A percentile compares a stretch with the other conserved stretches of the same genome.
phyloP scores from a whole-genome alignment of 2,888 invertebrate species.

The Argyresthia goedartella region DNA sequence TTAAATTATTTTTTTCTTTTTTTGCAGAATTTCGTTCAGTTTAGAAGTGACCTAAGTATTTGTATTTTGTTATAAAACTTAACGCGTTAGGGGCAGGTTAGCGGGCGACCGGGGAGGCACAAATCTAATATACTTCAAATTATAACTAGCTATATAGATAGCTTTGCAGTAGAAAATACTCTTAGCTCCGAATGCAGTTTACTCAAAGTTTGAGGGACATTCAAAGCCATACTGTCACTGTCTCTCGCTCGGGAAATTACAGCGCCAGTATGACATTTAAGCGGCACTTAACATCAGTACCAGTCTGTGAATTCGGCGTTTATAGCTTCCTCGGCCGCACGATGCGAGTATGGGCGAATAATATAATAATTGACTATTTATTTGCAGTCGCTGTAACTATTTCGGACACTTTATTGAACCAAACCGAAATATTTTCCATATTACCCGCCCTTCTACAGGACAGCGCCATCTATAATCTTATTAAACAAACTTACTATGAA shows the following conservation, averaged over 20 bases:
- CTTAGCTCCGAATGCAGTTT: background rate
- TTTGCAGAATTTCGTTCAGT: conserved; percentile 47
- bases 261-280: too few relatives aligned
- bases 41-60: conserved; percentile 32
- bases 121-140: conserved; percentile 2
- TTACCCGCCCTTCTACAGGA: background rate
- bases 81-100: conserved; percentile 35
- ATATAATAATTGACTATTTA: conserved; percentile 60
- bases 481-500: background rate
- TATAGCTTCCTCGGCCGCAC: background rate
- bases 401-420: background rate
- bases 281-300: too few relatives aligned
- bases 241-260: too few relatives aligned
- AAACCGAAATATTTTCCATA: background rate
- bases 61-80: conserved; percentile 24
- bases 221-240: too few relatives aligned
- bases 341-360: conserved; percentile 7
- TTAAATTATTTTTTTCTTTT: conserved; percentile 22
- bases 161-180: background rate
- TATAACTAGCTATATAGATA: background rate
- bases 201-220: background rate
- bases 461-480: background rate
- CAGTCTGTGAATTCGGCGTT: too few relatives aligned
- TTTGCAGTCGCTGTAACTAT: conserved; percentile 27
- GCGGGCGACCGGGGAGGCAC: conserved; percentile 17